Conservation (phyloP, 2,888 invertebrate genomes). For the Oeneis ivallda region DNA sequence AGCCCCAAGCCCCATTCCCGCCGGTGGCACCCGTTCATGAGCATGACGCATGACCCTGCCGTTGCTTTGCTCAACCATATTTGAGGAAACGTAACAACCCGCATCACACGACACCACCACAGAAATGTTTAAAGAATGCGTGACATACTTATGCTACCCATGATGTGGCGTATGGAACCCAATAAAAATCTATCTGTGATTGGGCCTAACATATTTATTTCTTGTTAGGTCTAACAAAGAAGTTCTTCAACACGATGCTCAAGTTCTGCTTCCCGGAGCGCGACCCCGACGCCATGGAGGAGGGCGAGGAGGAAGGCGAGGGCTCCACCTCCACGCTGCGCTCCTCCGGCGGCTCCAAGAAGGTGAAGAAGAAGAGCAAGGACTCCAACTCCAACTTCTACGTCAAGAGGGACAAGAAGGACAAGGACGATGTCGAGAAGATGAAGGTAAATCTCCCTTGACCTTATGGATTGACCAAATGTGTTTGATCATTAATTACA, state of each 20-base stretch:
- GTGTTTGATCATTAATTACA: too few relatives aligned
- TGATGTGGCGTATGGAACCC: too few relatives aligned
- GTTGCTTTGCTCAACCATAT: too few relatives aligned
- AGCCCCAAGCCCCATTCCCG: too few relatives aligned
- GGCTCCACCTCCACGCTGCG: constrained; percentile 59
- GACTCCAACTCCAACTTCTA: constrained; percentile 94
- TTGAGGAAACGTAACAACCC: too few relatives aligned
- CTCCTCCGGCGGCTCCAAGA: constrained; percentile 76
- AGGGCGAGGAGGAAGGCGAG: constrained; percentile 80
- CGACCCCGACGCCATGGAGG: constrained; percentile 91
- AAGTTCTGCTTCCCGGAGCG: constrained; percentile 98
- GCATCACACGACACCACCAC: too few relatives aligned
- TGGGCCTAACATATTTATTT: not conserved
- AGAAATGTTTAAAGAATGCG: too few relatives aligned
- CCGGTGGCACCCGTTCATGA: too few relatives aligned
- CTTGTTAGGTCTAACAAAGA: constrained; percentile 89
- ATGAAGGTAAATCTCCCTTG: constrained; percentile 88
- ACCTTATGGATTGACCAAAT: too few relatives aligned
- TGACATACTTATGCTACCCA: too few relatives aligned
- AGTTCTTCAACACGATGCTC: constrained; percentile 98
- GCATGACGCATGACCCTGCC: too few relatives aligned
- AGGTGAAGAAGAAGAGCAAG: constrained; percentile 80
- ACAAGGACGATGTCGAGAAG: constrained; percentile 96
- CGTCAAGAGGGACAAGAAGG: constrained; percentile 91
- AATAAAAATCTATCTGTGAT: too few relatives aligned